Evolutionary conservation across 2,888 invertebrate genomes (phyloP).

Genomic region (Lycaena phlaeas): DNA sequence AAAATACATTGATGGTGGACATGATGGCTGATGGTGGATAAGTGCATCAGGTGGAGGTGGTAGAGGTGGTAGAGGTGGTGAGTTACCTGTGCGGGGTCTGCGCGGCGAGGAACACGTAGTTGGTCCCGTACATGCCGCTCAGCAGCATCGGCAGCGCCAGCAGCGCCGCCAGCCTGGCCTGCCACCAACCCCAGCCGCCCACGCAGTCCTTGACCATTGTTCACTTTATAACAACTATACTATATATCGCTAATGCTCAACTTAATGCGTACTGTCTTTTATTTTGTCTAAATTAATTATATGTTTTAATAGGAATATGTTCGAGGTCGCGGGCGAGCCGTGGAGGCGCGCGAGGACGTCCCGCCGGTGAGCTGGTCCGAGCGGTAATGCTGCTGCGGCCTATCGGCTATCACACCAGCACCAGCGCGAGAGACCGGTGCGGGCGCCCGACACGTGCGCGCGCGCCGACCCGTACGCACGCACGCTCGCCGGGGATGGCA

Average conservation of each 20-base stretch:
- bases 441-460: background rate
- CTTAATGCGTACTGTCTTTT: no score
- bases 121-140: slow-evolving; percentile 58
- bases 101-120: slow-evolving; percentile 62
- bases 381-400: slow-evolving; percentile 21
- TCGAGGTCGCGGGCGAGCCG: no score
- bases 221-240: background rate
- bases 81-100: slow-evolving; percentile 57
- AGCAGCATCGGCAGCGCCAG: slow-evolving; percentile 59
- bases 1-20: no score
- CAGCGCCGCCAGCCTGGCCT: slow-evolving; percentile 51
- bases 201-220: slow-evolving; percentile 38
- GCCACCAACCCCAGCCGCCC: slow-evolving; percentile 54
- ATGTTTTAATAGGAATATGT: no score
- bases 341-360: slow-evolving; percentile 24
- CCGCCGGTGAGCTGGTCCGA: slow-evolving; percentile 24
- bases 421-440: no score
- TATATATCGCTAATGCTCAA: no score
- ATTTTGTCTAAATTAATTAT: no score
- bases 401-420: slow-evolving; percentile 17
- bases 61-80: no score
- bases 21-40: no score
- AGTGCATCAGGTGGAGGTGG: no score
- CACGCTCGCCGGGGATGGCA: no score
- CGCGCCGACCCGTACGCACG: background rate